Base-by-base conservation (phyloP, 2,888 invertebrate genomes). In the Synanthedon formicaeformis region DNA sequence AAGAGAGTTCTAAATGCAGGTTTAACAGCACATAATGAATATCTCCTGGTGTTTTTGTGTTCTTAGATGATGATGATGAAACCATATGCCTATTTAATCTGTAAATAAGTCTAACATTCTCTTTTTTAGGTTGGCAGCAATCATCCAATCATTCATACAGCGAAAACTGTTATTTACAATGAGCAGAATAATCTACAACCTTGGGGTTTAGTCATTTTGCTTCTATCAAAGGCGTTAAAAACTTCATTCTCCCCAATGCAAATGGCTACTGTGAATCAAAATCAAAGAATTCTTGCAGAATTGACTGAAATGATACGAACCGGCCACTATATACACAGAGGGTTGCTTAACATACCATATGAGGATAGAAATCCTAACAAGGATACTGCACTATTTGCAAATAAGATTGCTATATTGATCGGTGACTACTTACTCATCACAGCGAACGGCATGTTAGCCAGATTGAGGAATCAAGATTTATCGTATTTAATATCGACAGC, bases 301-400 rank as follows among this genome's bases (percentile, higher is more conserved):
- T 90, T 96, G 13, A 94, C 94, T 0, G 96, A 96, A 86, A 94
- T 96, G 93, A 95, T 96, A 56, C 90, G 95, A 59, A 95, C 95
- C 1, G 94, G 95, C 52, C 93, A 94, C 69, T 89, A 95, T 49
- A 91, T 96, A 11, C 96, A 96, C 74, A 89, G 91, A 75, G 93
- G 88, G 1, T 57, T 88, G 5, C 61, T 88, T n/a, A 88, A 88
- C 58, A 75, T 86, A 59, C 72, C 80, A 0, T 53, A 67, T 1
- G 88, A 89, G 61, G 79, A 89, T 41, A 79, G 90, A 60, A 71
- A 84, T 12, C 79, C 86, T 18, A 89, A 89, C 52, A 83, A 87
- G 34, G 91, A 91, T 50, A 93, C 94, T 55, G 91, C 95, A 84
- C 90, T 93, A 69, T 94, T 94, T 75, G 96, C 96, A 1, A 96